Percentiles rank a stretch among this genome's conserved stretches.
Conservation (phyloP, 92 coral and sea anemone genomes). For the Parazoanthus atlanticus region DNA sequence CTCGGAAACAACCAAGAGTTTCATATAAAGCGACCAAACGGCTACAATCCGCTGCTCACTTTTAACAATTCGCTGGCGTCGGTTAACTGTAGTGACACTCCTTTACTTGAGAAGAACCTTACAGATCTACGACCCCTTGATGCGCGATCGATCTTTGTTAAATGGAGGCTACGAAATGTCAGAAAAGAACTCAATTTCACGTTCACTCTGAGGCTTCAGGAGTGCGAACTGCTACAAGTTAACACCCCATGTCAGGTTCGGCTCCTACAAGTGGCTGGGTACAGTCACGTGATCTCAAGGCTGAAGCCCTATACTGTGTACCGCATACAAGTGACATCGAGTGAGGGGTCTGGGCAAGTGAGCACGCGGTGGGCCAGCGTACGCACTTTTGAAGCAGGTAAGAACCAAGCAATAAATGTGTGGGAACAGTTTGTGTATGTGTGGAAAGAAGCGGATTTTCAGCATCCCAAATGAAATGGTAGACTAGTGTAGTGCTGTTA, state of each 20-base stretch:
- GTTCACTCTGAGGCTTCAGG: constrained; percentile 40
- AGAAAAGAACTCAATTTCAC: constrained; percentile 54
- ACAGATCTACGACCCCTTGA: constrained; percentile 14
- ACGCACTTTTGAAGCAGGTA: constrained; percentile 62
- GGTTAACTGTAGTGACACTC: constrained; percentile 51
- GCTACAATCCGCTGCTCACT: constrained; percentile 54
- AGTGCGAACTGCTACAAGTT: constrained; percentile 47
- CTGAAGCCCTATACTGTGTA: constrained; percentile 56
- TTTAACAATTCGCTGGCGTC: constrained; percentile 56
- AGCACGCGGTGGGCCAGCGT: constrained; percentile 50
- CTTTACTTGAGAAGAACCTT: constrained; percentile 44
- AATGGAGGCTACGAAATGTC: constrained; percentile 54
- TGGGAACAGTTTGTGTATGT: neutral
- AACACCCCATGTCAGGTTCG: constrained; percentile 54
- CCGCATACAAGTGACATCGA: constrained; percentile 47
- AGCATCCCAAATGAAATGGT: no score
- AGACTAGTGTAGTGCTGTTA: no score
- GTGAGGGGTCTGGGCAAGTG: constrained; percentile 24
- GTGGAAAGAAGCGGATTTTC: neutral
- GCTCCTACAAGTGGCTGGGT: constrained; percentile 30
- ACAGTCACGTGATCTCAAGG: constrained; percentile 48
- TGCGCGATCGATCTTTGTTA: constrained; percentile 38
- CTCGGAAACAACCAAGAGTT: constrained; percentile 44
- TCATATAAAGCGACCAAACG: constrained; percentile 47
- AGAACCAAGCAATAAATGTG: neutral